phyloP scores from a whole-genome alignment of 2,888 invertebrate genomes.

The Cryptocephalus moraei region DNA sequence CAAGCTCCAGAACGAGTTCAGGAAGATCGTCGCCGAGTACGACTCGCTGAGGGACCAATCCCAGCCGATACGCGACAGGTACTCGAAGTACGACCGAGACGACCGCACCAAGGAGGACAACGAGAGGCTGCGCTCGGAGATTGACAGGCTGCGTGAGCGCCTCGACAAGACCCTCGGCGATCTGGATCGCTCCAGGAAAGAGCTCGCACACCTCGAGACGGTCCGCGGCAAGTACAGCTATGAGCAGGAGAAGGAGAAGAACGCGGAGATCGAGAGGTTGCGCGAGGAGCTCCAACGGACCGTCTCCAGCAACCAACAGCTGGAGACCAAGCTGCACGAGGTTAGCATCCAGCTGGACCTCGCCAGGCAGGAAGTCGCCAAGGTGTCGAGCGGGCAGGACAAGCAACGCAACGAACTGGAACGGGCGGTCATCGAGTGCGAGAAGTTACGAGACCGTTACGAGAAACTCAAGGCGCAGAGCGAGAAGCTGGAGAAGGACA shows the following conservation, averaged over 20 bases:
- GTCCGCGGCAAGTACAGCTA: conserved; percentile 72
- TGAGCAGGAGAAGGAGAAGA: conserved; percentile 55
- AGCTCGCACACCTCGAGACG: conserved; percentile 65
- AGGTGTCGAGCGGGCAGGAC: conserved; percentile 64
- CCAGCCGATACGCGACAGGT: conserved; percentile 51
- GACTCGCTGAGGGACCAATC: conserved; percentile 73
- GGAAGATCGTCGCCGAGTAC: conserved; percentile 69
- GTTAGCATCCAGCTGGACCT: conserved; percentile 71
- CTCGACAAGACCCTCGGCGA: conserved; percentile 74
- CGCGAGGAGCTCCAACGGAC: conserved; percentile 64
- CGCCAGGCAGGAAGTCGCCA: conserved; percentile 67
- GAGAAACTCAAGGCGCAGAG: conserved; percentile 69
- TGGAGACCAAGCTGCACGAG: conserved; percentile 70
- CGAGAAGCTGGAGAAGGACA: conserved; percentile 64
- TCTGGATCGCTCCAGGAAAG: conserved; percentile 66
- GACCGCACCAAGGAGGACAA: conserved; percentile 64
- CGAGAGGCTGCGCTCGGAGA: conserved; percentile 66
- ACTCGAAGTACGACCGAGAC: conserved; percentile 66
- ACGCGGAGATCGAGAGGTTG: conserved; percentile 57
- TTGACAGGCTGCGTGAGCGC: conserved; percentile 69
- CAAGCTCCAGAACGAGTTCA: conserved; percentile 68
- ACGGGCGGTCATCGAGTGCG: conserved; percentile 78
- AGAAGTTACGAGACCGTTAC: conserved; percentile 77
- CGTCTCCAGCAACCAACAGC: conserved; percentile 52
- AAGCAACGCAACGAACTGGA: conserved; percentile 73